These are phyloP conservation scores for Syncerus caffer DNA, from an alignment of 2,797 vertebrate species.

Conservation along the genomic window DNA sequence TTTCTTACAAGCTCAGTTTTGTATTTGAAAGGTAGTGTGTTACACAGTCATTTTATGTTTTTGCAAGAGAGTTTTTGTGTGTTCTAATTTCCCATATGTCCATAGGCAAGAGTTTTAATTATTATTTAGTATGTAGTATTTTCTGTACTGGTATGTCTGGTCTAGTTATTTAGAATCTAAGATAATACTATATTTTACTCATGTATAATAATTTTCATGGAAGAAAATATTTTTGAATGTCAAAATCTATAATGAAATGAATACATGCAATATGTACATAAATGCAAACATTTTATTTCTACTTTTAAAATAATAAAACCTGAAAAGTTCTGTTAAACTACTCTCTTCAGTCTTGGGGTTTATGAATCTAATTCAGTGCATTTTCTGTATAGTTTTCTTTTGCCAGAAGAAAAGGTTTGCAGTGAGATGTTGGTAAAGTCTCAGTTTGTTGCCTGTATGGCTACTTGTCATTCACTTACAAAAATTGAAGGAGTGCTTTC, in stretches of 20 bases:
- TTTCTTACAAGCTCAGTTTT: constrained; percentile 5
- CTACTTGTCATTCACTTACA: constrained; percentile 97
- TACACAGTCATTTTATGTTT: not conserved
- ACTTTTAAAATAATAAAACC: not conserved
- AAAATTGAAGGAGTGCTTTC: constrained; percentile 97
- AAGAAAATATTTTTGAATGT: constrained; percentile 1
- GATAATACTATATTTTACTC: not conserved
- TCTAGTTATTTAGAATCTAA: constrained; percentile 10
- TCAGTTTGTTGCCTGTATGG: constrained; percentile 97
- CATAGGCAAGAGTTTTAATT: not conserved
- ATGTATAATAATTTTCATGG: not conserved
- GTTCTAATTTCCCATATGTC: not conserved
- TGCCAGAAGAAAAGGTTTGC: constrained; percentile 91
- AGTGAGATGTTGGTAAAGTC: constrained; percentile 92
- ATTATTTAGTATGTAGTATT: not conserved
- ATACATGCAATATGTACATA: not conserved
- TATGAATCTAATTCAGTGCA: constrained; percentile 26
- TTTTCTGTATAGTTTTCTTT: constrained; percentile 87
- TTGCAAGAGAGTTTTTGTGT: not conserved
- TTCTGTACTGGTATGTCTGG: not conserved
- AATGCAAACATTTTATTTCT: not conserved
- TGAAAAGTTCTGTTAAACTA: not conserved
- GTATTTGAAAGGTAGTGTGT: not conserved
- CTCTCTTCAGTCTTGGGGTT: not conserved
- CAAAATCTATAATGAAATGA: not conserved